Percentiles rank a stretch among this genome's conserved stretches.
Evolutionary conservation across 1,140 invertebrate species (phyloP).

Genomic region (Lethrus apterus): DNA sequence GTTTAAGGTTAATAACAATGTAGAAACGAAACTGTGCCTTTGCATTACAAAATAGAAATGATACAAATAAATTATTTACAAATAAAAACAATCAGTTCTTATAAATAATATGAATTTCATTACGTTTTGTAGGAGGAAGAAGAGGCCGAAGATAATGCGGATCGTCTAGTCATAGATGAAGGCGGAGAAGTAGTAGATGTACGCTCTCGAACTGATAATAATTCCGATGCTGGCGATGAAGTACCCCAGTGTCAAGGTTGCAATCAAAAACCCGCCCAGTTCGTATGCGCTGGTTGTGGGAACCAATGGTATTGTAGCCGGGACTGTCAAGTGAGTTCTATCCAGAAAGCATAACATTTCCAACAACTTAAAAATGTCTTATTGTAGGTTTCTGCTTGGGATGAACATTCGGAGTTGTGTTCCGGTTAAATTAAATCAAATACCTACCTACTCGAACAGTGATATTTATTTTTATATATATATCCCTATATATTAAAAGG

Average conservation of each 20-base stretch:
- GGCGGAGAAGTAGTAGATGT: constrained; percentile 45
- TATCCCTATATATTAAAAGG: not conserved
- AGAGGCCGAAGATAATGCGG: constrained; percentile 46
- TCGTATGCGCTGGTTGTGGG: constrained; percentile 77
- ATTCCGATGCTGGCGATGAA: constrained; percentile 42
- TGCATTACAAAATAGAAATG: too few species aligned
- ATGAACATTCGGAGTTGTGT: constrained; percentile 77
- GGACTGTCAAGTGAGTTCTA: constrained; percentile 71
- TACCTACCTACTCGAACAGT: constrained; percentile 1
- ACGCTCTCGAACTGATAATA: constrained; percentile 39
- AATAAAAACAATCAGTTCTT: not conserved
- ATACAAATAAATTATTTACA: too few species aligned
- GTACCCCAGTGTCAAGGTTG: constrained; percentile 74
- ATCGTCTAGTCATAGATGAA: constrained; percentile 58
- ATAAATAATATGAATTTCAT: not conserved
- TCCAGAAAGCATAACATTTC: not conserved
- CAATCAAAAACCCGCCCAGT: constrained; percentile 65
- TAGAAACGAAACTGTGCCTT: too few species aligned
- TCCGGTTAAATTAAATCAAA: constrained; percentile 50
- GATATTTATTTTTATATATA: constrained; percentile 16
- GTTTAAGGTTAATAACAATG: too few species aligned
- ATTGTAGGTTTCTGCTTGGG: constrained; percentile 70
- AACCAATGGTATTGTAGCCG: constrained; percentile 87
- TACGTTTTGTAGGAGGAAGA: constrained; percentile 46
- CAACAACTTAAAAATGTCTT: constrained; percentile 23